A percentile compares a stretch with the other conserved stretches of the same genome.
Conservation (phyloP, 1,140 invertebrate genomes). For the Drosophila azteca region DNA sequence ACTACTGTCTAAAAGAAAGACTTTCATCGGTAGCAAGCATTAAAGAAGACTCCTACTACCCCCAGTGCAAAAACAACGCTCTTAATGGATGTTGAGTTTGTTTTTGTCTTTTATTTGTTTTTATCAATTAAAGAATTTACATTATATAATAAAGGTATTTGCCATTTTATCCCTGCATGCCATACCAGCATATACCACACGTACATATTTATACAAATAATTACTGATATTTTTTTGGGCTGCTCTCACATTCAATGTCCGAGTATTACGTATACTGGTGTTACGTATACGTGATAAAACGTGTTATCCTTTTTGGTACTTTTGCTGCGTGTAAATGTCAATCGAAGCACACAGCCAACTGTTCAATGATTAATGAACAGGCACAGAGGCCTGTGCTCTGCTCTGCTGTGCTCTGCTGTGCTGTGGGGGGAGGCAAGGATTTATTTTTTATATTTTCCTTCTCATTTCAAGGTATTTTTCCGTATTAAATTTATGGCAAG, state of each 20-base stretch:
- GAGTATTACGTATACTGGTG: constrained; percentile 4
- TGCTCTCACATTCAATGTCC: background rate
- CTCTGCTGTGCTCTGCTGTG: too few species aligned
- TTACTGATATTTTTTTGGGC: constrained; percentile 19
- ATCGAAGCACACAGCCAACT: constrained; percentile 4
- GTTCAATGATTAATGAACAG: constrained; percentile 33
- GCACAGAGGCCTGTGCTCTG: too few species aligned
- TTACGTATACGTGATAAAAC: constrained; percentile 13
- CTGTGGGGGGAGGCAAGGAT: background rate
- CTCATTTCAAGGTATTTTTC: constrained; percentile 33
- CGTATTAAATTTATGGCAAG: constrained; percentile 42
- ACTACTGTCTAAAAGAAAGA: too few species aligned
- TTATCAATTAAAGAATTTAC: too few species aligned
- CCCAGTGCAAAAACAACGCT: too few species aligned
- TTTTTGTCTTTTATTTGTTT: too few species aligned
- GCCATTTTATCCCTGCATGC: too few species aligned
- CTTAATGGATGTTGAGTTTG: too few species aligned
- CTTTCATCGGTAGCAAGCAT: too few species aligned
- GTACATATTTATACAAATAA: too few species aligned
- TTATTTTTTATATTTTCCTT: background rate
- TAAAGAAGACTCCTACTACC: background rate
- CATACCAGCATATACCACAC: too few species aligned
- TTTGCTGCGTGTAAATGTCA: constrained; percentile 41
- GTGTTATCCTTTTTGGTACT: constrained; percentile 29
- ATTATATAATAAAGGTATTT: too few species aligned